Evolutionary conservation across 2,888 invertebrate species (phyloP), one percentile per base, ranked within the genome.

Genomic region (Theretra japonica): DNA sequence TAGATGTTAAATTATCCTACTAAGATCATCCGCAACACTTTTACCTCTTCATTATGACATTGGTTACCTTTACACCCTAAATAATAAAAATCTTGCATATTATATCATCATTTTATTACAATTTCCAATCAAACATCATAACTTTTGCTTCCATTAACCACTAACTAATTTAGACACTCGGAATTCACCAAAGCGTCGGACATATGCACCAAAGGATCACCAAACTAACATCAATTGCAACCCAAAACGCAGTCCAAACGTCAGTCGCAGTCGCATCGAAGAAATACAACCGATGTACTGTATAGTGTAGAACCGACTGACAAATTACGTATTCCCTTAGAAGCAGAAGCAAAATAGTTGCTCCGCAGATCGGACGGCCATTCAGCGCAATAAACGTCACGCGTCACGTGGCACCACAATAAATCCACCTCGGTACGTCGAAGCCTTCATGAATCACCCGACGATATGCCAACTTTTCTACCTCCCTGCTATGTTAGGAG

Each of bases 351-450:
- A 80, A 83, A 86, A 82, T 85, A 79, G 82, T 83, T 79, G 81
- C 79, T 78, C 72, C 74, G 74, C 73, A 75, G 73, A 79, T 80
- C 79, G 78, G 77, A 77, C 72, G 79, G 82, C 82, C 86, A 88
- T 87, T 90, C 87, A 85, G 83, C 81, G 86, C 90, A 88, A 90
- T 90, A 90, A 89, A 88, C 86, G 89, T 90, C 90, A 87, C 83
- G 77, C 78, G 88, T 89, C 89, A 90, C 85, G 83, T 83, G 86
- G 80, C 80, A 79, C 84, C 80, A 84, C 88, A 78, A 92, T 92
- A 91, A 92, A 92, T 92, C 92, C 85, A 87, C 83, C 81, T 81
- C 80, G 84, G 82, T n/a, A 53, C 80, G 82, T 77, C 82, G 80
- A 76, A 77, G 79, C 85, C 84, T 84, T 84, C 89, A 89, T 91